A percentile compares a stretch with the other conserved stretches of the same genome.
Evolutionary conservation across 2,113 vertebrate genomes (phyloP).

Genomic region (Isichthys henryi): DNA sequence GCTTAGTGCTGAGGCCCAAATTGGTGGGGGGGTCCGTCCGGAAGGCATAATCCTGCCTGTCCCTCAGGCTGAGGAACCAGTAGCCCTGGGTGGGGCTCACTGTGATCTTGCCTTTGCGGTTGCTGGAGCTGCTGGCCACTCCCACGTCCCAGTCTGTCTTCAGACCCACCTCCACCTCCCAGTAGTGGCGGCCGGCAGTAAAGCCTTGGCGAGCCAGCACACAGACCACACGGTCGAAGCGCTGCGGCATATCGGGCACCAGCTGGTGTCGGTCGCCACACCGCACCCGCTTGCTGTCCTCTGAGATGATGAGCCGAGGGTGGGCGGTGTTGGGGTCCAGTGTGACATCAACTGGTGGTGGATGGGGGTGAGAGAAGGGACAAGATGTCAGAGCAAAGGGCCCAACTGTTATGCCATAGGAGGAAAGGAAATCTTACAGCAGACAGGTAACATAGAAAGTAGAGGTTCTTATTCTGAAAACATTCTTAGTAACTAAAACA

Average conservation of each 20-base stretch:
- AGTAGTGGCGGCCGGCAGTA: slow-evolving; percentile 59
- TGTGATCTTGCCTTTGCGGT: slow-evolving; percentile 56
- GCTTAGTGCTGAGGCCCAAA: slow-evolving; percentile 33
- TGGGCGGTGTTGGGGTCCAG: slow-evolving; percentile 56
- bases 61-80: slow-evolving; percentile 62
- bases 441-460: not conserved
- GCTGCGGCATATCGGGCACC: slow-evolving; percentile 37
- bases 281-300: slow-evolving; percentile 48
- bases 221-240: slow-evolving; percentile 61
- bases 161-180: slow-evolving; percentile 52
- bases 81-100: slow-evolving; percentile 57
- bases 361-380: not conserved
- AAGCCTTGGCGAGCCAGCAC: slow-evolving; percentile 54
- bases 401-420: not conserved
- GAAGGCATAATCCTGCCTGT: slow-evolving; percentile 44
- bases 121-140: slow-evolving; percentile 46
- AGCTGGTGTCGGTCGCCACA: slow-evolving; percentile 46
- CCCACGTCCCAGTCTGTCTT: slow-evolving; percentile 67
- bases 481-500: not conserved
- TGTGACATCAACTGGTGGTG: slow-evolving; percentile 47
- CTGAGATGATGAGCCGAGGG: slow-evolving; percentile 56
- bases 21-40: slow-evolving; percentile 42
- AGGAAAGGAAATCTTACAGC: not conserved
- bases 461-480: not conserved
- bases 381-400: not conserved